These are phyloP conservation scores for Liopterus haemorrhoidalis DNA, from an alignment of 2,888 invertebrate genomes.

Conservation along the genomic window DNA sequence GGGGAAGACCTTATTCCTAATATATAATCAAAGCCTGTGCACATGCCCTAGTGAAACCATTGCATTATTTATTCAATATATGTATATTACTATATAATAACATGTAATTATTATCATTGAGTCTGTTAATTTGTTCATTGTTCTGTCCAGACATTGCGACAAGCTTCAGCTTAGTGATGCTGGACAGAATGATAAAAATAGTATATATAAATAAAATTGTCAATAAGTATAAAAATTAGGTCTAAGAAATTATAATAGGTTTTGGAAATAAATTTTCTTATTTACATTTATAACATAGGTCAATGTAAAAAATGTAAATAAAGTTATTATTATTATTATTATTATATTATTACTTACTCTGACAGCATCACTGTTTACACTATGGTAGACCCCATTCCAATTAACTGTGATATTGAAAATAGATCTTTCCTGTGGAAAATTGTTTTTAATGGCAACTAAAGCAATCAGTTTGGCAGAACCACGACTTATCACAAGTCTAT, in stretches of 20 bases:
- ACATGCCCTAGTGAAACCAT: too few relatives aligned
- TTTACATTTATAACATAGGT: not conserved
- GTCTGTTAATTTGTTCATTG: too few relatives aligned
- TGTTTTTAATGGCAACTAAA: conserved; percentile 70
- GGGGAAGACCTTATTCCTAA: too few relatives aligned
- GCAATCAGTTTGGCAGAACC: conserved; percentile 69
- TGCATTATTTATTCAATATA: too few relatives aligned
- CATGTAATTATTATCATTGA: too few relatives aligned
- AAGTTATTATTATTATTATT: not conserved
- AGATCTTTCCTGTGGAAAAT: conserved; percentile 74
- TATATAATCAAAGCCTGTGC: too few relatives aligned
- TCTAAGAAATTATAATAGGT: not conserved
- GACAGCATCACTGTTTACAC: conserved; percentile 63
- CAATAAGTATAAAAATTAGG: too few relatives aligned
- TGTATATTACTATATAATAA: too few relatives aligned
- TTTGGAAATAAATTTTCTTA: not conserved
- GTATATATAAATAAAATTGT: too few relatives aligned
- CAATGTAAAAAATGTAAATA: not conserved
- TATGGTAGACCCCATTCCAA: conserved; percentile 64
- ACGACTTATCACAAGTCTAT: conserved; percentile 71
- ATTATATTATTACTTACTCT: conserved; percentile 50
- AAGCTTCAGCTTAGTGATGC: too few relatives aligned
- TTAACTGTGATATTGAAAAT: conserved; percentile 69
- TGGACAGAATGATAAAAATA: too few relatives aligned
- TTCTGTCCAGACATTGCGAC: too few relatives aligned